Evolutionary conservation across 2,797 vertebrate genomes (phyloP), one percentile per base, ranked within the genome.

Genomic region (Sebastes kiyomatsui): DNA sequence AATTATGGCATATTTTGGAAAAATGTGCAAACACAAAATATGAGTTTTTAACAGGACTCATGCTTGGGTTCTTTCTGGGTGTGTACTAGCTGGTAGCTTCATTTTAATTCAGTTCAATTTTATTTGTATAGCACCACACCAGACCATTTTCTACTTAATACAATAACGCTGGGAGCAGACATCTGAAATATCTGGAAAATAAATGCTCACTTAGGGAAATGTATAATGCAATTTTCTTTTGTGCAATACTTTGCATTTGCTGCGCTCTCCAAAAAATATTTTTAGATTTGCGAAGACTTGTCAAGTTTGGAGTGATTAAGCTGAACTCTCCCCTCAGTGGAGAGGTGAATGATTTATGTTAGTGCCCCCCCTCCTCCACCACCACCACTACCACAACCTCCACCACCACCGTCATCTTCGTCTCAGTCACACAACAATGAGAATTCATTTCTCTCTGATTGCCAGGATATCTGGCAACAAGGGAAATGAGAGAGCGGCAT

Each of bases 401-500:
- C 66, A 55, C 79, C 80, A 66, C 85, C 84, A 55, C 72, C 84
- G 65, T 88, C 89, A 92, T 89, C 90, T 92, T 94, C 94, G 94
- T 92, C 94, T 96, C 96, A 96, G 96, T 96, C 95, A 95, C 49
- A 88, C 95, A 96, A 96, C 96, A 96, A 97, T 97, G 97, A 97
- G 95, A 96, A 96, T 97, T 97, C 95, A 95, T 97, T 97, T 97
- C 97, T 96, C 96, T 97, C 96, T 96, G 96, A 94, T 96, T 96
- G 96, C 94, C 96, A 95, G 97, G 96, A 97, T 97, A 97, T 97
- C 96, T 96, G 90, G 96, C 96, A 96, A 96, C 96, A 96, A 95
- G 96, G 97, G 97, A 97, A 97, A 97, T 97, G 96, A 97, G 97
- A 96, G 96, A 96, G 96, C 96, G 95, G 95, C 96, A 96, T 97